phyloP scores from a whole-genome alignment of 2,888 invertebrate genomes.

The Troides oblongomaculatus region DNA sequence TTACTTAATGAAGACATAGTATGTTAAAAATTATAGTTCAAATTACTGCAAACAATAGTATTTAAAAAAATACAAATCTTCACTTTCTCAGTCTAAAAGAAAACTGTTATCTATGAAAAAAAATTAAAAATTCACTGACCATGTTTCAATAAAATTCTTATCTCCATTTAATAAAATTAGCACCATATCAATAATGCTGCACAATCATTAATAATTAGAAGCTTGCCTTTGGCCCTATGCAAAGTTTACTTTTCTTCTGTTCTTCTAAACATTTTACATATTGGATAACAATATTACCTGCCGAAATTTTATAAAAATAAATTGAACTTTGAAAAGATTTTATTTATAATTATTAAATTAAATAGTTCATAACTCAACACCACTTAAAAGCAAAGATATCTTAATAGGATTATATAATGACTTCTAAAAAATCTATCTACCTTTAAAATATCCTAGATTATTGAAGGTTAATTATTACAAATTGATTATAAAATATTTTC shows the following conservation, averaged over 20 bases:
- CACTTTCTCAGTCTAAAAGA: background rate
- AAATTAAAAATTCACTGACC: background rate
- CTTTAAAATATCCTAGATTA: conserved; percentile 30
- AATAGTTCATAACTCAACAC: background rate
- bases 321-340: background rate
- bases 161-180: background rate
- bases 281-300: background rate
- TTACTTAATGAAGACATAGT: background rate
- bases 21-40: background rate
- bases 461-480: conserved; percentile 3
- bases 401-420: conserved; percentile 17
- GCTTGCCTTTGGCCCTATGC: background rate
- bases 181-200: background rate
- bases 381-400: background rate
- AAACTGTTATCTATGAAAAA: background rate
- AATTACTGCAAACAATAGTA: background rate
- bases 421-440: conserved; percentile 23
- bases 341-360: background rate
- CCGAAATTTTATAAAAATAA: background rate
- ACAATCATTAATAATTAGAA: background rate
- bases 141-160: background rate
- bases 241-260: background rate
- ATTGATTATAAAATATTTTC: background rate
- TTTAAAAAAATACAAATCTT: background rate
- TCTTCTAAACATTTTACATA: background rate